Conservation (phyloP, 2,888 invertebrate genomes). For the Tachina fera region DNA sequence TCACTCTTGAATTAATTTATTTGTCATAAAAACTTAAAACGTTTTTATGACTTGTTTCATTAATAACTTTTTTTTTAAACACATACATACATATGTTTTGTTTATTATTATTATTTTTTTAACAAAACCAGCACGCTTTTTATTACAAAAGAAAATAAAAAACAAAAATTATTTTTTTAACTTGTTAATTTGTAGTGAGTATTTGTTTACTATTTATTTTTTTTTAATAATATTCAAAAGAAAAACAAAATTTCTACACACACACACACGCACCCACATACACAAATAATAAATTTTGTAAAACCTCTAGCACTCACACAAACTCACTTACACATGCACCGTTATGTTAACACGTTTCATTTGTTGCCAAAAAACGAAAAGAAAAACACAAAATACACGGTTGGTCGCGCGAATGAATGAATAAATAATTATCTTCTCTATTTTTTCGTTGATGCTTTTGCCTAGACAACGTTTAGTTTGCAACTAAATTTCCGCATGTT, state of each 20-base stretch:
- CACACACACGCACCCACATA: neutral
- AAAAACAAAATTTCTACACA: neutral
- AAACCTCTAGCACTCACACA: neutral
- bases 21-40: conserved; percentile 15
- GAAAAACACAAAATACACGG: conserved; percentile 55
- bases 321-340: neutral
- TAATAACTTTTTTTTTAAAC: neutral
- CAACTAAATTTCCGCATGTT: conserved; percentile 71
- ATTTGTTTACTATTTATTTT: conserved; percentile 16
- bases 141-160: neutral
- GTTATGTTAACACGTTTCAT: conserved; percentile 53
- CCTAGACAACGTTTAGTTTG: conserved; percentile 67
- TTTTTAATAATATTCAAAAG: conserved; percentile 12
- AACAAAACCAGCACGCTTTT: neutral
- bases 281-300: neutral
- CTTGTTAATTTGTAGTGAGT: conserved; percentile 32
- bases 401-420: neutral
- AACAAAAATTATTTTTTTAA: neutral
- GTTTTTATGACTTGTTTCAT: conserved; percentile 11
- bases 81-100: neutral
- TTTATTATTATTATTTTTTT: conserved; percentile 3
- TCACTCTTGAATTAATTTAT: conserved; percentile 1
- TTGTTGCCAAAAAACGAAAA: conserved; percentile 60
- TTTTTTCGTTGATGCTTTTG: conserved; percentile 47
- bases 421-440: neutral